A percentile compares a stretch with the other conserved stretches of the same genome.
These are phyloP conservation scores for Lithophane leautieri DNA, from an alignment of 2,888 invertebrate genomes.

Conservation along the genomic window DNA sequence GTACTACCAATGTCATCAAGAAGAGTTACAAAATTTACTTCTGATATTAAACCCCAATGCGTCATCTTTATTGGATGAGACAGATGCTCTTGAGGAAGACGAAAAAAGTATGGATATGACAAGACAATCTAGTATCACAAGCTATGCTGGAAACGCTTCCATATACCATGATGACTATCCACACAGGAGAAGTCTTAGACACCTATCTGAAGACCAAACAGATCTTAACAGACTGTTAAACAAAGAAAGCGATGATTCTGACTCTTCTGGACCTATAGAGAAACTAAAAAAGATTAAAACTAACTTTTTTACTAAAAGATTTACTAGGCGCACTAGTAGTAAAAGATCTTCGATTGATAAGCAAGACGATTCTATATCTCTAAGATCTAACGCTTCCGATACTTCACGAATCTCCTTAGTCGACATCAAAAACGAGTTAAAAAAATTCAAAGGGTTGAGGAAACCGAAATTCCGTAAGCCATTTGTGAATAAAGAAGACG, in stretches of 20 bases:
- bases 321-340: slow-evolving; percentile 84
- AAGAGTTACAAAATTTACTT: slow-evolving; percentile 83
- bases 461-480: slow-evolving; percentile 82
- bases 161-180: slow-evolving; percentile 84
- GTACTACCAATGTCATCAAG: slow-evolving; percentile 85
- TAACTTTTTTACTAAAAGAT: slow-evolving; percentile 91
- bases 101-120: slow-evolving; percentile 78
- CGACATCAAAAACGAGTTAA: slow-evolving; percentile 85
- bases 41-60: slow-evolving; percentile 83
- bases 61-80: slow-evolving; percentile 81
- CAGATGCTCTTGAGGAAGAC: slow-evolving; percentile 82
- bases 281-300: slow-evolving; percentile 92
- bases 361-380: slow-evolving; percentile 88
- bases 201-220: slow-evolving; percentile 85
- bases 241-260: slow-evolving; percentile 88
- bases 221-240: slow-evolving; percentile 86
- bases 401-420: slow-evolving; percentile 84
- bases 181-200: slow-evolving; percentile 81
- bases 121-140: slow-evolving; percentile 79
- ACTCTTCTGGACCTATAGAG: slow-evolving; percentile 86
- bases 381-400: slow-evolving; percentile 89
- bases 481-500: slow-evolving; percentile 81
- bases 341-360: slow-evolving; percentile 86
- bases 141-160: slow-evolving; percentile 80
- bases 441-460: slow-evolving; percentile 84